Conservation (phyloP, 2,113 vertebrate species). For the Miniopterus natalensis region DNA sequence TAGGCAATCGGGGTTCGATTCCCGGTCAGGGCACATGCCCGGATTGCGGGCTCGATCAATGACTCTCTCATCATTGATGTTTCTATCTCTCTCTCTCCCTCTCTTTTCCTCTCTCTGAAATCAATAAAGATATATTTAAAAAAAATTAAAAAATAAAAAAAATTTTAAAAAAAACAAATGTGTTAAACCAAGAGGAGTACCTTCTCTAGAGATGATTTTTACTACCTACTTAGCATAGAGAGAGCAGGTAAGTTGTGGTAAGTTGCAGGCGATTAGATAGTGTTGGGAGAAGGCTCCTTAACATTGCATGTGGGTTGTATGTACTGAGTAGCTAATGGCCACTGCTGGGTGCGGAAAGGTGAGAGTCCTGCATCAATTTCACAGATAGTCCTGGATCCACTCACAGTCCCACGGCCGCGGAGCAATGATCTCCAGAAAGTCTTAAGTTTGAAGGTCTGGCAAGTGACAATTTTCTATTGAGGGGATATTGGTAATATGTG, state of each 20-base stretch:
- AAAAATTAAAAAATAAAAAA: too few species aligned
- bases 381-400: neutral
- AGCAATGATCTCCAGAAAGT: neutral
- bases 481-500: neutral
- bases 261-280: neutral
- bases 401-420: neutral
- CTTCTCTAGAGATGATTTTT: neutral
- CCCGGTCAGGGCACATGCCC: too few species aligned
- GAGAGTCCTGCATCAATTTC: neutral
- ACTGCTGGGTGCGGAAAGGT: neutral
- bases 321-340: neutral
- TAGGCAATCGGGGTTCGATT: too few species aligned
- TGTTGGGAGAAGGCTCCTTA: neutral
- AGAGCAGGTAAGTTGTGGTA: neutral
- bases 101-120: too few species aligned
- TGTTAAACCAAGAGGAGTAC: neutral
- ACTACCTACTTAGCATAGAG: neutral
- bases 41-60: too few species aligned
- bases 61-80: too few species aligned
- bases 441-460: constrained; percentile 36
- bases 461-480: constrained; percentile 5
- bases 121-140: too few species aligned
- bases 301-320: neutral
- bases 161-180: neutral
- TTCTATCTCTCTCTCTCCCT: too few species aligned